Percentiles rank a stretch among this genome's conserved stretches.
Evolutionary conservation across 2,888 invertebrate genomes (phyloP).

Genomic region (Cacoxenus indagator): DNA sequence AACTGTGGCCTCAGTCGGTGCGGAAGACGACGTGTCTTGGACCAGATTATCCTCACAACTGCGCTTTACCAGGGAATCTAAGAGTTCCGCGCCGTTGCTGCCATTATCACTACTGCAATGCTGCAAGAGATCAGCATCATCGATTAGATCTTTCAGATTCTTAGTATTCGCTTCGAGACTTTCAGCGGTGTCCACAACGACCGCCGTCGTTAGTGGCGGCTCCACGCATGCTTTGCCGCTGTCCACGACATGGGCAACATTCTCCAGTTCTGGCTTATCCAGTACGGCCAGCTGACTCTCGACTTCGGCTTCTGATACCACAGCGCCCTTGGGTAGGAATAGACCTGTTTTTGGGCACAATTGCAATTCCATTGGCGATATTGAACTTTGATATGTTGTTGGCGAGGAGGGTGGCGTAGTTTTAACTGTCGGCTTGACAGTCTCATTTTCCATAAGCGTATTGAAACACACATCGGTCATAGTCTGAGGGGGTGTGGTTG

Average conservation of each 20-base stretch:
- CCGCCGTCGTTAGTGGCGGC: neutral
- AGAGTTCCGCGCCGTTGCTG: slow-evolving; percentile 71
- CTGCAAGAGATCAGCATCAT: slow-evolving; percentile 67
- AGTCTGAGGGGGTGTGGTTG: slow-evolving; percentile 10
- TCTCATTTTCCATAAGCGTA: slow-evolving; percentile 46
- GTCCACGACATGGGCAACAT: neutral
- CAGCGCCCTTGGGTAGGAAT: slow-evolving; percentile 53
- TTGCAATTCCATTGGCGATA: slow-evolving; percentile 55
- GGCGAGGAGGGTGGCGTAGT: slow-evolving; percentile 42
- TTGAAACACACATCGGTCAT: slow-evolving; percentile 40
- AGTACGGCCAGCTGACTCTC: neutral
- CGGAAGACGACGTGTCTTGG: slow-evolving; percentile 49
- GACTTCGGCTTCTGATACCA: neutral
- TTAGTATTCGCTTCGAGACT: slow-evolving; percentile 65
- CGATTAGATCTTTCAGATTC: slow-evolving; percentile 68
- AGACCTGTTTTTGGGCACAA: slow-evolving; percentile 67
- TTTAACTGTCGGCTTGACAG: neutral
- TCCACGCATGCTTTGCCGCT: slow-evolving; percentile 23
- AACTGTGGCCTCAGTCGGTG: slow-evolving; percentile 13
- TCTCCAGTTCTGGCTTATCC: neutral
- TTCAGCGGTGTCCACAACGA: slow-evolving; percentile 21
- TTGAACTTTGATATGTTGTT: slow-evolving; percentile 53
- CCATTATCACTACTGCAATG: slow-evolving; percentile 70
- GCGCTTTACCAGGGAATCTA: slow-evolving; percentile 76
- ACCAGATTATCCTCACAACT: slow-evolving; percentile 76